Base-by-base conservation (phyloP, 2,797 vertebrate genomes). In the Hoplostethus atlanticus region DNA sequence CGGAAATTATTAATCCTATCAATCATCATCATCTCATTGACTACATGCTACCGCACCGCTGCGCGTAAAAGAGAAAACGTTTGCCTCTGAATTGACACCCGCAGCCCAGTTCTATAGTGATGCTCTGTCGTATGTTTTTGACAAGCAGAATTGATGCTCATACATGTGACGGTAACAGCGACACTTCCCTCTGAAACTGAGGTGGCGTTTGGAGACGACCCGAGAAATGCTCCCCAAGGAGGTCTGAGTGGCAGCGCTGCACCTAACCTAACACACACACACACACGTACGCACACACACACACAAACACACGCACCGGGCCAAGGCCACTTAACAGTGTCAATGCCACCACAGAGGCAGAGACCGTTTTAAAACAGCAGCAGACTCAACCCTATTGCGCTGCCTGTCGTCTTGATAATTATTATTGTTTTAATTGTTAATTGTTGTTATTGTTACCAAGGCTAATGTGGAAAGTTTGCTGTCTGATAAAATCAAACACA, bases 381-480 rank as follows among this genome's bases (percentile, higher is more conserved):
- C 21, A 10, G 17, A 25, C 12, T 44, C 12, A 10, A 44, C 9
- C 42, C 42, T 13, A 3, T 42, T n/a, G 30, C 16, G 15, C 34
- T 50, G 40, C 52, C 55, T 34, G 50, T 68, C 40, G 52, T 55
- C 52, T 51, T 73, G n/a, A 1, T 36, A 15, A 63, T 66, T 15
- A 52, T 28, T 31, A n/a, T 16, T 25, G 34, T 57, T 11, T 55
- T 42, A 48, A 21, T 21, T 21, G 21, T 21, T 21, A 21, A 21
- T 21, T 21, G 21, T 51, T 11, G 6, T 42, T 42, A 9, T 62
- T 44, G 42, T 44, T 34, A 34, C 34, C 34, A 3, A 44, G 9
- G 42, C 42, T 60, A 9, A 72, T 76, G 60, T 46, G 16, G 50
- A 76, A 91, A 89, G 80, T 93, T 91, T 86, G n/a, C 72, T 17